Conservation (phyloP, 2,888 invertebrate genomes). For the Dexiosoma caninum region DNA sequence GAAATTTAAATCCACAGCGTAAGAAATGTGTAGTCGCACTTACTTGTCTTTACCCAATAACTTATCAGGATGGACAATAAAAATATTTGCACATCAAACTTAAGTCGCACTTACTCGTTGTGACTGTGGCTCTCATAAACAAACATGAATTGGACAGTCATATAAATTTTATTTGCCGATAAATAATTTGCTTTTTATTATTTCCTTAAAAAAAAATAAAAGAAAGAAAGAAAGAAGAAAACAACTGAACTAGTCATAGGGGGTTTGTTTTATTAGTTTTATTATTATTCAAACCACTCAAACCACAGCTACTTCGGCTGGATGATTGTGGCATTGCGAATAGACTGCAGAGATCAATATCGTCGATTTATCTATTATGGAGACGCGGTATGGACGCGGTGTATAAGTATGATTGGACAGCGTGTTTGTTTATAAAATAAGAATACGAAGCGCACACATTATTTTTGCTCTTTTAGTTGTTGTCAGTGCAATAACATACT, state of each 20-base stretch:
- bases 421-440: constrained; percentile 9
- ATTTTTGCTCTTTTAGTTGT: constrained; percentile 11
- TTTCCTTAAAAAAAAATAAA: constrained; percentile 37
- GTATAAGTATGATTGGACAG: not conserved
- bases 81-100: constrained; percentile 35
- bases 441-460: constrained; percentile 36
- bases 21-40: not conserved
- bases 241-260: constrained; percentile 27
- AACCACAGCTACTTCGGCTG: constrained; percentile 11
- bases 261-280: constrained; percentile 34
- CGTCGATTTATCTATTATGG: constrained; percentile 52
- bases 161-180: constrained; percentile 43
- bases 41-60: not conserved
- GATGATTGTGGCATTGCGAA: constrained; percentile 39
- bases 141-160: constrained; percentile 29
- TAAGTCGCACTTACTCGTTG: constrained; percentile 18
- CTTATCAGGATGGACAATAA: not conserved
- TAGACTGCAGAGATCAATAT: constrained; percentile 53
- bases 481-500: constrained; percentile 45
- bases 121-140: constrained; percentile 20
- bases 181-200: constrained; percentile 51
- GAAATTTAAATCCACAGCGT: not conserved
- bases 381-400: constrained; percentile 3
- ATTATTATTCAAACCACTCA: constrained; percentile 44
- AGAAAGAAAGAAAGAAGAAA: not conserved